Evolutionary conservation across 2,888 invertebrate species (phyloP).

Genomic region (Epiperipatus broadwayi): DNA sequence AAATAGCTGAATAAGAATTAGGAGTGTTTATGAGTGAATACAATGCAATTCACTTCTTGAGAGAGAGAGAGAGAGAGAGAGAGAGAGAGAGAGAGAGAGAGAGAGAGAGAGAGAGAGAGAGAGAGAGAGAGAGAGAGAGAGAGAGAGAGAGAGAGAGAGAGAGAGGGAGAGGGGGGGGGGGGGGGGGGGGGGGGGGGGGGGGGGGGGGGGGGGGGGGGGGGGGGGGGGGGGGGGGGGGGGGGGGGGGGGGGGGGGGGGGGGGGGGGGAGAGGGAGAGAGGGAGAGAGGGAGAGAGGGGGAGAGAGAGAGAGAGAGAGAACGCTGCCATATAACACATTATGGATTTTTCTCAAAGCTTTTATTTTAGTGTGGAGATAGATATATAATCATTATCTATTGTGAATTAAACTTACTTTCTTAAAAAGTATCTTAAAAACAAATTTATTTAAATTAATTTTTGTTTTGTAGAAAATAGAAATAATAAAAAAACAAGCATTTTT

Average conservation of each 20-base stretch:
- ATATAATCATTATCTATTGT: too few species aligned
- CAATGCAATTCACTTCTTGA: too few species aligned
- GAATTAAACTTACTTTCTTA: too few species aligned
- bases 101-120: not conserved
- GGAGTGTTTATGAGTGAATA: too few species aligned
- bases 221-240: constrained; percentile 3
- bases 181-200: constrained; percentile 1
- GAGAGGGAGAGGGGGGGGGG: not conserved
- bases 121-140: not conserved
- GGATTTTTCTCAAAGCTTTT: too few species aligned
- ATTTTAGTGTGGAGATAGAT: too few species aligned
- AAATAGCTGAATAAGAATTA: too few species aligned
- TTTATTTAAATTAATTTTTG: too few species aligned
- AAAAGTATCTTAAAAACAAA: too few species aligned
- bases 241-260: constrained; percentile 1
- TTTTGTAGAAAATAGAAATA: too few species aligned
- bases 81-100: constrained; percentile 6
- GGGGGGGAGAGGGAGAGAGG: not conserved
- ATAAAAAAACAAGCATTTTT: too few species aligned
- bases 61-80: constrained; percentile 8
- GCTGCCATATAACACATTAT: too few species aligned
- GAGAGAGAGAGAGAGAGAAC: constrained; percentile 6
- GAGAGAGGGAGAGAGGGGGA: constrained; percentile 7
- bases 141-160: not conserved
- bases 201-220: constrained; percentile 1